Evolutionary conservation across 1,140 invertebrate genomes (phyloP), one percentile per base, ranked within the genome.

Genomic region (Zelostemma sp.): DNA sequence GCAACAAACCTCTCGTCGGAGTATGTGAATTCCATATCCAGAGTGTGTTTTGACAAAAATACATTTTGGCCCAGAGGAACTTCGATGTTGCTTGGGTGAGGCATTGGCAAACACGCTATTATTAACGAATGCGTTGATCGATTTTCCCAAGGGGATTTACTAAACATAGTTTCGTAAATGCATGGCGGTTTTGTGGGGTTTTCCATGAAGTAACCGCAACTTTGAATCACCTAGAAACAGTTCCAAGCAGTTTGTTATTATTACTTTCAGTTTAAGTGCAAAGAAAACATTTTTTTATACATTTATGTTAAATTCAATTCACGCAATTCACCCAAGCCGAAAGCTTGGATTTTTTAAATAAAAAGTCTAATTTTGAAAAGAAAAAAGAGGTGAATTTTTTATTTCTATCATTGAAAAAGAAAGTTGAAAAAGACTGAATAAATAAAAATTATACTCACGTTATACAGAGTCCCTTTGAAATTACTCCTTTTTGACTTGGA

Each of bases 21-120:
- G 79, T 96, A 95, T 11, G 93, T 95, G 79, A 96, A 97, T 80
- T 94, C 96, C 95, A 97, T 97, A 80, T 96, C 94, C 73, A 97
- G 88, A 76, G 89, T 93, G 80, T 97, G 96, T 79, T 95, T 95
- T 8, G 93, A 95, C 12, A 97, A 86, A 84, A 98, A 97, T 0
- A 95, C 96, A 72, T 94, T 92, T 69, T 89, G 90, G 62, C 94
- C 95, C 48, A 97, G 83, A 2, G 94, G 95, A 60, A 93, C 90
- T 81, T 97, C 95, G 66, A 97, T 96, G 75, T 97, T 96, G 9
- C 94, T 93, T 0, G 96, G 96, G 87, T 97, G 95, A 1, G 95
- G 93, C 74, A 98, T 95, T 0, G 95, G 94, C 68, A 95, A 90
- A 6, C 92, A 95, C 40, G 97, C 90, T 0, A 93, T 90, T 0